Conservation (phyloP, 2,113 vertebrate species). For the Pterophyllum scalare region DNA sequence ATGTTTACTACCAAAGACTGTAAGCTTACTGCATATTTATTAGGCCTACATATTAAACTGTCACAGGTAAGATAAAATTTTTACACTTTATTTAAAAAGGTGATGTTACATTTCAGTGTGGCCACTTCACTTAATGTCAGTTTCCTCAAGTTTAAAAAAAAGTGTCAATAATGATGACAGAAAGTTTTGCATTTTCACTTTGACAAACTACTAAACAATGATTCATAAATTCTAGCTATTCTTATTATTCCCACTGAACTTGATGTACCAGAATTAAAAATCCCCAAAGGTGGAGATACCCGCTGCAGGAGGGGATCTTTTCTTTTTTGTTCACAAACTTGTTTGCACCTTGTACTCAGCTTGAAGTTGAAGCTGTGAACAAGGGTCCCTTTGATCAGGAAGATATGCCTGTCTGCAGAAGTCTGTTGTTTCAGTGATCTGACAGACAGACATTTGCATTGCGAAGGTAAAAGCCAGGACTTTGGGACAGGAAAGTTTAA, state of each 20-base stretch:
- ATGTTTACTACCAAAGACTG: background rate
- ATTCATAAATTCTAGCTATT: background rate
- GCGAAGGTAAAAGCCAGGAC: conserved; percentile 36
- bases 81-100: background rate
- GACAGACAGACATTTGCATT: conserved; percentile 22
- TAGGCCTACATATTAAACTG: background rate
- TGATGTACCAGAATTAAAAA: conserved; percentile 46
- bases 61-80: background rate
- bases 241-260: background rate
- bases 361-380: conserved; percentile 56
- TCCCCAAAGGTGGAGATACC: conserved; percentile 41
- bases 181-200: background rate
- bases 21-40: background rate
- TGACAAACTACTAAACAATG: background rate
- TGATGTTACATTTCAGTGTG: background rate
- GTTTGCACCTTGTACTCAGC: conserved; percentile 47
- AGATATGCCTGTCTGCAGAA: conserved; percentile 1
- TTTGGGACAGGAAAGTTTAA: background rate
- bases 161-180: background rate
- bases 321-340: background rate
- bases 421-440: background rate
- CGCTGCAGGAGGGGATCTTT: conserved; percentile 21
- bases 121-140: background rate
- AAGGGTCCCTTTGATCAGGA: conserved; percentile 65
- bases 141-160: too few relatives aligned